Evolutionary conservation across 2,888 invertebrate genomes (phyloP).

Genomic region (Erebia palarica): DNA sequence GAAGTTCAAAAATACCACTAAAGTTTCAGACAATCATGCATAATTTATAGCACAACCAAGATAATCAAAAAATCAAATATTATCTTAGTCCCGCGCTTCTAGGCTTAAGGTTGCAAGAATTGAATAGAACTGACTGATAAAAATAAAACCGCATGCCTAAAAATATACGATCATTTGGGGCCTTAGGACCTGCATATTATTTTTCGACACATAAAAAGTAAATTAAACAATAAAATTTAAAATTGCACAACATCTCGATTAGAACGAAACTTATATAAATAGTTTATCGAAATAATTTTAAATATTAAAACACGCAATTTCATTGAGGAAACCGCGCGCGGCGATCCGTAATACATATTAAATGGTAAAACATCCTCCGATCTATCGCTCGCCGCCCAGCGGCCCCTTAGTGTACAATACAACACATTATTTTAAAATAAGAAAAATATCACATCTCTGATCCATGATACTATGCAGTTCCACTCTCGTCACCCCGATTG

Average conservation of each 20-base stretch:
- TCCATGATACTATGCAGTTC: slow-evolving; percentile 75
- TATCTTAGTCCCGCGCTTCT: not conserved
- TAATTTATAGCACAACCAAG: slow-evolving; percentile 19
- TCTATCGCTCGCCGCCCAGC: slow-evolving; percentile 38
- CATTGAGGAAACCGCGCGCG: slow-evolving; percentile 34
- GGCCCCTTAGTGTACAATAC: slow-evolving; percentile 44
- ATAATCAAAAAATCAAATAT: not conserved
- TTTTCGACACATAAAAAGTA: slow-evolving; percentile 46
- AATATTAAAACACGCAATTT: slow-evolving; percentile 44
- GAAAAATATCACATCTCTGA: slow-evolving; percentile 78
- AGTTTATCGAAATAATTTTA: slow-evolving; percentile 41
- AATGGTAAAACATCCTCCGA: slow-evolving; percentile 41
- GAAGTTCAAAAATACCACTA: slow-evolving; percentile 46
- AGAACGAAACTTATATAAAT: slow-evolving; percentile 42
- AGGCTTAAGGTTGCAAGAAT: not conserved
- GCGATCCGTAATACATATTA: slow-evolving; percentile 40
- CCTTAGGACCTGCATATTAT: slow-evolving; percentile 71
- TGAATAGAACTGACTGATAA: slow-evolving; percentile 8
- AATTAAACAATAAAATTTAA: slow-evolving; percentile 44
- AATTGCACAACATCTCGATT: slow-evolving; percentile 45
- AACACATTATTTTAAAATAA: slow-evolving; percentile 62
- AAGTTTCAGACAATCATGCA: slow-evolving; percentile 36
- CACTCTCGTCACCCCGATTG: slow-evolving; percentile 57
- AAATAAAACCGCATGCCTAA: slow-evolving; percentile 37
- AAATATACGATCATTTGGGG: slow-evolving; percentile 56